Evolutionary conservation across 2,113 vertebrate genomes (phyloP), one percentile per base, ranked within the genome.

Genomic region (Leptocoma aspasia): DNA sequence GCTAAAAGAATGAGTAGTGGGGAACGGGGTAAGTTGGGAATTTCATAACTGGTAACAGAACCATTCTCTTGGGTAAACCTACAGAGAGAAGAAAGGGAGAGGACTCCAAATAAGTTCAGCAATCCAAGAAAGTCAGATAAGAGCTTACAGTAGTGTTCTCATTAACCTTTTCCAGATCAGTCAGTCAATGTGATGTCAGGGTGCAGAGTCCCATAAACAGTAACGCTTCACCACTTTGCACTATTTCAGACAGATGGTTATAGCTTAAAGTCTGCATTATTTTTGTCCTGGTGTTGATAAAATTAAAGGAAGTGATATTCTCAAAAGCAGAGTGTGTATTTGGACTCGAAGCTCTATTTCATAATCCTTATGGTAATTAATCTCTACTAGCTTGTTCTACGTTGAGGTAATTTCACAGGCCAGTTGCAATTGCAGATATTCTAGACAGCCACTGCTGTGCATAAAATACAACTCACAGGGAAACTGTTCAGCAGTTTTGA

Each of bases 1-100:
- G 98, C 98, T 99, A 99, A 99, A 99, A 99, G 98, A 99, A 99
- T 97, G 99, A 99, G 98, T 99, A 99, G 98, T 99, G 99, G 97
- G 99, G 99, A 97, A 99, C 97, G 97, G 99, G 98, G 98, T 99
- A 99, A 98, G 99, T 98, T 97, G 99, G 99, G 97, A 99, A 98
- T 99, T 99, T 99, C 99, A 99, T 99, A 98, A 99, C 98, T 97
- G 99, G 99, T 98, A 99, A 99, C 99, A 99, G 99, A 99, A 99
- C 98, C 99, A 99, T 99, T 99, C 99, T 99, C 99, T 99, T 99
- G 98, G 99, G 99, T 97, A 99, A 99, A 99, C 99, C 99, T 99
- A 98, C 94, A 98, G 98, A 99, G 98, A 98, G 98, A 99, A 99
- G 98, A 99, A 98, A 99, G 95, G 99, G 98, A 99, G 98, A 99